phyloP scores from a whole-genome alignment of 2,888 invertebrate species.

The Sinentomon sp. region DNA sequence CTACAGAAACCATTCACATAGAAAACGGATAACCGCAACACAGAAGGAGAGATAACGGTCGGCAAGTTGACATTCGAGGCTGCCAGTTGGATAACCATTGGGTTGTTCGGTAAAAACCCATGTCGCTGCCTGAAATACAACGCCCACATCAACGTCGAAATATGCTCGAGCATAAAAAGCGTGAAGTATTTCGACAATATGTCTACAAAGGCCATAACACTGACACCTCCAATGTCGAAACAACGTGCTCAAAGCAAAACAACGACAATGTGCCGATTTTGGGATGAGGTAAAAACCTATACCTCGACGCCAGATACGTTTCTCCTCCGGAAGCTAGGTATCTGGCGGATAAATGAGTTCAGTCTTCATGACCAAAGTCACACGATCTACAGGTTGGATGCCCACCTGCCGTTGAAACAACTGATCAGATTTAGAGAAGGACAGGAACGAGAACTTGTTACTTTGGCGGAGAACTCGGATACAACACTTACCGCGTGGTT shows the following conservation, averaged over 20 bases:
- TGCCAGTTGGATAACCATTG: constrained; percentile 18
- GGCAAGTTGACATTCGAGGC: constrained; percentile 13
- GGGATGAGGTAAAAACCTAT: constrained; percentile 19
- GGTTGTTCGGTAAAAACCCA: constrained; percentile 17
- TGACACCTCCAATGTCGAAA: constrained; percentile 16
- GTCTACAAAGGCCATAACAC: constrained; percentile 15
- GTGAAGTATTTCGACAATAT: constrained; percentile 18
- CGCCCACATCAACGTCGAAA: constrained; percentile 16
- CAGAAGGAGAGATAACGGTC: constrained; percentile 13
- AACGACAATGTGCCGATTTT: too few relatives aligned
- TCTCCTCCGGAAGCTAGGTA: constrained; percentile 18
- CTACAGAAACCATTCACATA: constrained; percentile 15
- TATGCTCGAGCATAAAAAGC: constrained; percentile 16
- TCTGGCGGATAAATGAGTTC: constrained; percentile 17
- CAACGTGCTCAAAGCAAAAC: too few relatives aligned
- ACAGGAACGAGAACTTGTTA: constrained; percentile 10
- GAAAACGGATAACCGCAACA: constrained; percentile 20
- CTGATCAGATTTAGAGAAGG: constrained; percentile 12
- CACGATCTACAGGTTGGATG: constrained; percentile 17
- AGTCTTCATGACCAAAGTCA: constrained; percentile 18
- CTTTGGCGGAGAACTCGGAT: constrained; percentile 1
- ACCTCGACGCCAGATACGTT: constrained; percentile 18
- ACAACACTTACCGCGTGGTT: constrained; percentile 16
- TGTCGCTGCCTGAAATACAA: constrained; percentile 13
- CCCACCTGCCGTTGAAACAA: constrained; percentile 19